Base-by-base conservation (phyloP, 1,140 invertebrate species). In the Drosophila equinoxialis region DNA sequence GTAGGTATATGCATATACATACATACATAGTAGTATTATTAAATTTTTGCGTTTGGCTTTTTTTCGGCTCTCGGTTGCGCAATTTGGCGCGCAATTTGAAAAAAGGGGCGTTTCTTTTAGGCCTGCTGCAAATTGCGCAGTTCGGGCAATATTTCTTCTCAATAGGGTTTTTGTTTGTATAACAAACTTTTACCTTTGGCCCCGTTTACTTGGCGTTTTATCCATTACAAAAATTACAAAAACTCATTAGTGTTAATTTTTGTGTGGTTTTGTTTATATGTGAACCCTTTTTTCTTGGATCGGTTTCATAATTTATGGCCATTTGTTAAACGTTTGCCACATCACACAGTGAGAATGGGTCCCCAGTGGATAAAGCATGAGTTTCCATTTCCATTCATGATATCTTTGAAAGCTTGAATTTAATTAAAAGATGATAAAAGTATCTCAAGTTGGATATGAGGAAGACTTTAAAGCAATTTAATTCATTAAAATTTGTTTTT, bases 201-300 rank as follows among this genome's bases (percentile, higher is more conserved):
- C 63, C 69, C 45, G 45, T 51, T 51, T 51, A 51, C 45, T 51
- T 51, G 17, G 37, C 42, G 42, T 72, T 30, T 69, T 69, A 63
- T 37, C 30, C 20, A 69, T 71, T 71, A 37, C 41, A n/a, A 77
- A 30, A 83, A 79, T 79, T 72, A 76, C 54, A 76, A 79, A 82
- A 83, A 70, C 75, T 79, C 80, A 83, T 83, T 83, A 83, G 75
- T 58, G 74, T 39, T 81, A 42, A 77, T 51, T 51, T 30, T 51
- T 51, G 45, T 51, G 45, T 51, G 45, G 17, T 23, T 73, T 77
- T 77, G 39, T 30, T 54, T 59, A 35, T 59, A 41, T 65, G 37
- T 17, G 13, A 13, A 74, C 68, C 62, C 66, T 78, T 81, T 68
- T 68, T 71, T 62, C 45, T 37, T 39, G 33, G 33, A 23, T 51